Evolutionary conservation across 2,888 invertebrate species (phyloP), one percentile per base, ranked within the genome.

Genomic region (Rhyacophila evoluta): DNA sequence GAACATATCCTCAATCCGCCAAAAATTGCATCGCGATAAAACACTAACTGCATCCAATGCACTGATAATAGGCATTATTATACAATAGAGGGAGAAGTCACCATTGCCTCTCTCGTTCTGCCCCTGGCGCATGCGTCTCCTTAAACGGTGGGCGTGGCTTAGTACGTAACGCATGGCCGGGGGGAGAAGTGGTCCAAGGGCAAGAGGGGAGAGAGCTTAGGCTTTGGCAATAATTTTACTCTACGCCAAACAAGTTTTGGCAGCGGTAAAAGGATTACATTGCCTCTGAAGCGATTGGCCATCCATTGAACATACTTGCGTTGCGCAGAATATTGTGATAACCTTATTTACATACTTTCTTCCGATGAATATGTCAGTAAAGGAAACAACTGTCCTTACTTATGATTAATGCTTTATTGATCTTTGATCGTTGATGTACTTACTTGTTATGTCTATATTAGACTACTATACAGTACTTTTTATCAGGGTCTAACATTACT

Each of bases 141-240:
- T 74, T 15, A 37, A 15, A n/a, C 15, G 33, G 25, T 36, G 37
- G 78, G 78, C 75, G 78, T 72, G 55, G 74, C 74, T 69, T 75
- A 36, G 25, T n/a, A 29, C 74, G 74, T 74, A 74, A 37, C 37
- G 78, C 70, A 28, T 36, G 86, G 85, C 85, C 78, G 84, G 79
- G 83, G 84, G 84, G 86, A 85, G 85, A 84, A 85, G 86, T 86
- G 86, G 85, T 84, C 85, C 84, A 84, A 84, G 85, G 84, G 84
- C 83, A 85, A 84, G 87, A 82, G 83, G 89, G 87, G 88, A 87
- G 88, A 87, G 88, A 86, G 88, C 10, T 55, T 19, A 6, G 10
- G 55, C 55, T 19, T 25, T 55, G 19, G 55, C 55, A 69, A 33
- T 69, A 33, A 69, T 33, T 69, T 69, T 69, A 27, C 29, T 28